Evolutionary conservation across 2,113 vertebrate species (phyloP), one percentile per base, ranked within the genome.

Genomic region (Heliornis fulica): DNA sequence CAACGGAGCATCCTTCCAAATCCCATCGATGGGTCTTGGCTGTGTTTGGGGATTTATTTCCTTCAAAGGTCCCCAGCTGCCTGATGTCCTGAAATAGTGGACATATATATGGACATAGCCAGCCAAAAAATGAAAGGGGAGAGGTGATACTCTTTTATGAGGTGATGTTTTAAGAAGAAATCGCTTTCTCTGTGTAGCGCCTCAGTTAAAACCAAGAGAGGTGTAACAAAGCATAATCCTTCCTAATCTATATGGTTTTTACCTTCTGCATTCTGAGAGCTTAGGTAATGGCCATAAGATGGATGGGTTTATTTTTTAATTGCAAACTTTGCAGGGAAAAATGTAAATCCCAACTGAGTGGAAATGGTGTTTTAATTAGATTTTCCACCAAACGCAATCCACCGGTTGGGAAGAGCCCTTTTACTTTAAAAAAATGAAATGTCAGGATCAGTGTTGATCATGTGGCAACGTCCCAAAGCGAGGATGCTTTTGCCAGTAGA

Each of bases 11-110:
- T 46, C 74, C 23, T 61, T 43, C 45, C 29, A 12, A 65, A 90
- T 65, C 64, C 25, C 5, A 3, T 56, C 1, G 0, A 2, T 29
- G 41, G 11, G 15, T n/a, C 60, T 74, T 13, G 0, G 38, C 71
- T 81, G 50, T 4, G 0, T 18, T 40, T 38, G 65, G 53, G 65
- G 69, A 53, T 59, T 78, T 25, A 32, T 59, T 70, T 70, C 56
- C 74, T 75, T 25, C 60, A 63, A 16, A 84, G 50, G 45, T 45
- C 54, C 5, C 36, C 38, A 13, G 9, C 53, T 87, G 34, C 31
- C 74, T 50, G 54, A 20, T 34, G 25, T 41, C 32, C 66, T 72
- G 61, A 25, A 81, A 34, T 3, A 71, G 78, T 10, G 23, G 51
- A 87, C 36, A 51, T n/a, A 83, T 2, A 2, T 36, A 60, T 10